Conservation (phyloP, 2,113 vertebrate species). For the Corvus moneduloides region DNA sequence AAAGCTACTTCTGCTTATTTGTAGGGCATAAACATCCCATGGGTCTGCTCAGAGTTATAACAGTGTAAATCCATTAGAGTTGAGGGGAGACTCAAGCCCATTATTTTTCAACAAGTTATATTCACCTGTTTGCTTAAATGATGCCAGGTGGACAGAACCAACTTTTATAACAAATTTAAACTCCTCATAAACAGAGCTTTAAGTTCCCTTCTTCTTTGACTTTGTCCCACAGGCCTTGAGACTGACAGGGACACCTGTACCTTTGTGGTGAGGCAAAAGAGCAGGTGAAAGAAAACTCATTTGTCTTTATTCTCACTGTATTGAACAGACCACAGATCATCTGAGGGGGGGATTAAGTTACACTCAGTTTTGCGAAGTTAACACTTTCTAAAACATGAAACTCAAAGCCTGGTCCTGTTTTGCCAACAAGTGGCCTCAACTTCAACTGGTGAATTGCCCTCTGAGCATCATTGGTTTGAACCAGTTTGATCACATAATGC, state of each 20-base stretch:
- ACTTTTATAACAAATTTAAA: conserved; percentile 25
- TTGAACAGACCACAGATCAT: neutral
- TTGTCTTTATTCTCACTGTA: neutral
- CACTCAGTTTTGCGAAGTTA: neutral
- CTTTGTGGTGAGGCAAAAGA: neutral
- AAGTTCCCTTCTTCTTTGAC: neutral
- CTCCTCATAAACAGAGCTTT: conserved; percentile 44
- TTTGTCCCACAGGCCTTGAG: neutral
- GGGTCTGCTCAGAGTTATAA: neutral
- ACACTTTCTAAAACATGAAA: neutral
- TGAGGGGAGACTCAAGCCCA: neutral
- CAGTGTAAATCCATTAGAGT: conserved; percentile 2
- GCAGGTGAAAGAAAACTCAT: neutral
- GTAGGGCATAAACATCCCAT: neutral
- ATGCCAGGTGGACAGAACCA: conserved; percentile 38
- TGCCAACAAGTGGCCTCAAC: neutral
- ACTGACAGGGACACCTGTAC: neutral
- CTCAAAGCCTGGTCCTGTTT: neutral
- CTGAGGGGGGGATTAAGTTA: neutral
- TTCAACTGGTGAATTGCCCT: neutral
- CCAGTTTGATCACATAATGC: neutral
- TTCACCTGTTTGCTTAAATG: conserved; percentile 40
- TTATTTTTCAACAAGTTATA: conserved; percentile 13
- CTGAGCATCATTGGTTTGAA: neutral
- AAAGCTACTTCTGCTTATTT: conserved; percentile 46